Evolutionary conservation across 2,797 vertebrate genomes (phyloP).

Genomic region (Cynodonichthys magdalenae): DNA sequence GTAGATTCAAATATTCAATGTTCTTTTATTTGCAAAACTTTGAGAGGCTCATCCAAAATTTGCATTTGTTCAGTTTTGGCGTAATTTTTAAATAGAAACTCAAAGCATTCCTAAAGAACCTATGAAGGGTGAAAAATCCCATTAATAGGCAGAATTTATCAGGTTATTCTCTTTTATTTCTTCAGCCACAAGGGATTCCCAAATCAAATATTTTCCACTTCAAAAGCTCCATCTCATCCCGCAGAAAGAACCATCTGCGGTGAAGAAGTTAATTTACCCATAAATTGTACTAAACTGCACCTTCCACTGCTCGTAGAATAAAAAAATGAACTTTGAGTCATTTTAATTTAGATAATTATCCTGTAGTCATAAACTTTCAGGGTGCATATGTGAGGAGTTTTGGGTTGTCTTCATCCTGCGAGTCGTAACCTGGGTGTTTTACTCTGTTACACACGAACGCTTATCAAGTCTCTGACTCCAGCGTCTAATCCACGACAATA

Average conservation of each 20-base stretch:
- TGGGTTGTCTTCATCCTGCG: slow-evolving; percentile 12
- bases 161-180: neutral
- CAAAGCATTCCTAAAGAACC: too few species aligned
- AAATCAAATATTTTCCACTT: slow-evolving; percentile 10
- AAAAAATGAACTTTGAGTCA: neutral
- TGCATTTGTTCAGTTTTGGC: too few species aligned
- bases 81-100: too few species aligned
- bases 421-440: slow-evolving; percentile 9
- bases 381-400: neutral
- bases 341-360: neutral
- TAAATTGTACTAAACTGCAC: slow-evolving; percentile 2
- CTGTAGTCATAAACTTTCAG: slow-evolving; percentile 14
- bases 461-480: slow-evolving; percentile 11
- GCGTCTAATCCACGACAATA: slow-evolving; percentile 18
- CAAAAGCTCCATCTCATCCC: slow-evolving; percentile 10
- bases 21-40: too few species aligned
- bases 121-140: neutral
- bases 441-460: neutral
- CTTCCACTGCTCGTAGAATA: neutral
- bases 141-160: neutral
- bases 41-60: too few species aligned
- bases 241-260: slow-evolving; percentile 2
- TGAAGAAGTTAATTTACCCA: slow-evolving; percentile 7
- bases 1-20: too few species aligned
- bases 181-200: neutral